Evolutionary conservation across 2,113 vertebrate genomes (phyloP), one percentile per base, ranked within the genome.

Genomic region (Coracopsis vasa): DNA sequence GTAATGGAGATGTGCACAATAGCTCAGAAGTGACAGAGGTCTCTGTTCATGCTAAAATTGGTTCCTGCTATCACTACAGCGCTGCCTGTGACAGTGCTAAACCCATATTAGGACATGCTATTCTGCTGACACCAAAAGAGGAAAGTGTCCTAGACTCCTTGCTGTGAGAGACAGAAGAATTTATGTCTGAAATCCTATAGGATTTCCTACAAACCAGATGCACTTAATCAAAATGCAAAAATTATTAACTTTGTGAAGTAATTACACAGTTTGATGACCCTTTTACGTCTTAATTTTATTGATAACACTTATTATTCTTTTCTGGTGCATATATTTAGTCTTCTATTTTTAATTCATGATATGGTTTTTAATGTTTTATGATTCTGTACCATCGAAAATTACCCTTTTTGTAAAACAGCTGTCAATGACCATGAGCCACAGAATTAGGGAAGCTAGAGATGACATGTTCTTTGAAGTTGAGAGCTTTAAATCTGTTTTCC

Each of bases 311-410:
- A 71, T 44, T 84, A 41, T 67, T 87, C 8, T 75, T 92, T 67
- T 65, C 53, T 86, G 28, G 9, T 29, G 60, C 16, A 72, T 41
- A 28, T 29, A 27, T 10, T 65, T 62, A 9, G 2, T 80, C 33
- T 72, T 96, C 54, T 78, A 51, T 65, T 88, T 83, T 90, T 61
- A 72, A 71, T 90, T 95, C 19, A 58, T 56, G 45, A 70, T n/a
- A 48, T 14, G 4, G 33, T 90, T 82, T 95, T 70, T 3, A 37
- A 41, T 28, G n/a, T 93, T 92, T 80, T 51, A 82, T 41, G 13
- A 56, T 91, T 73, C 45, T 82, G 17, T 86, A 65, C 14, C 20
- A 37, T 25, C 33, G 53, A 69, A 92, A 74, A 86, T 69, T 65
- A 29, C 8, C 39, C 48, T 79, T 86, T 85, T 60, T 1, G 10